phyloP scores from a whole-genome alignment of 2,113 vertebrate genomes.

The Coptodon bakossiorum region DNA sequence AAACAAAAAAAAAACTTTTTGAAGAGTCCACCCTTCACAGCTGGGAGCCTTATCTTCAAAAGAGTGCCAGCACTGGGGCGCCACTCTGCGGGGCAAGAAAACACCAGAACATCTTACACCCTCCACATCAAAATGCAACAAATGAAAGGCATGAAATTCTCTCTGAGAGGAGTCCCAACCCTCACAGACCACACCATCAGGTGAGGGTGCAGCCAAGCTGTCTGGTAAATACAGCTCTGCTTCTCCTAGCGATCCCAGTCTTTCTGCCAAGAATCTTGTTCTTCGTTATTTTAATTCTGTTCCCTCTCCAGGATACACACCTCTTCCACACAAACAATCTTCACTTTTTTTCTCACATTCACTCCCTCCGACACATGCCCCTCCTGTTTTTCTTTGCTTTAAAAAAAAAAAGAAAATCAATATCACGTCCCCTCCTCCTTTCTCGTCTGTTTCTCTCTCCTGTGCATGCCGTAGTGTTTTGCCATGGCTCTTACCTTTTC shows the following conservation, averaged over 20 bases:
- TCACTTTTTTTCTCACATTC: not conserved
- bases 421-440: not conserved
- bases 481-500: conserved; percentile 36
- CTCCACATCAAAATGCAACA: conserved; percentile 44
- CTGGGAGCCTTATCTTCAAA: conserved; percentile 17
- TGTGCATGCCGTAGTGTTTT: conserved; percentile 9
- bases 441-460: not conserved
- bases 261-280: not conserved
- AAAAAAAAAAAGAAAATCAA: not conserved
- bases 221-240: not conserved
- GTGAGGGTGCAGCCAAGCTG: not conserved
- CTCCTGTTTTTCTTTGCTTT: not conserved
- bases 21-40: not conserved
- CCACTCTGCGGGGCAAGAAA: not conserved
- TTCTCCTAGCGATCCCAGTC: not conserved
- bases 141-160: conserved; percentile 61
- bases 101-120: conserved; percentile 29
- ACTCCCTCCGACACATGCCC: not conserved
- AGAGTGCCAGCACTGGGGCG: not conserved
- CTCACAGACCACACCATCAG: conserved; percentile 5
- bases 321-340: not conserved
- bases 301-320: not conserved
- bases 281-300: not conserved
- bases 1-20: not conserved
- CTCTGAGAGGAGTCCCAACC: not conserved